phyloP scores from a whole-genome alignment of 1,140 invertebrate species.

The Calosoma granatense region DNA sequence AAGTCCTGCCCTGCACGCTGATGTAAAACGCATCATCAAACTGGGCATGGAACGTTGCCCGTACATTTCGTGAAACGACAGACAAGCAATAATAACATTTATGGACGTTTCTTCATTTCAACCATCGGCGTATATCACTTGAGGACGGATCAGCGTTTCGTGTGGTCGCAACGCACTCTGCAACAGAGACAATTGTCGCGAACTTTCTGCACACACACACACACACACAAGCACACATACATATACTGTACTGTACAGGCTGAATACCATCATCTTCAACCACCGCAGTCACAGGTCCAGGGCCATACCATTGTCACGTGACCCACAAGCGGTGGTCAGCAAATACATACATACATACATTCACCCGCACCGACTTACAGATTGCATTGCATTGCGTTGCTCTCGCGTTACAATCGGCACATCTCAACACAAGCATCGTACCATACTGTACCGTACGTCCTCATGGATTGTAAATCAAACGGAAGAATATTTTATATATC shows the following conservation, averaged over 20 bases:
- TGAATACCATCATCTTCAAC: too few relatives aligned
- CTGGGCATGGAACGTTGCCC: too few relatives aligned
- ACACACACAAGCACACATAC: too few relatives aligned
- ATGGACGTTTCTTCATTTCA: slow-evolving; percentile 3
- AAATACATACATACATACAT: too few relatives aligned
- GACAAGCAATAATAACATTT: slow-evolving; percentile 4
- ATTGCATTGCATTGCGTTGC: neutral
- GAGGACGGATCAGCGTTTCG: neutral
- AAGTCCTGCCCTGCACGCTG: neutral
- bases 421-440: neutral
- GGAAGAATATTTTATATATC: slow-evolving; percentile 8
- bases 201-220: too few relatives aligned
- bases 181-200: neutral
- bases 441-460: neutral
- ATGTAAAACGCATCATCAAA: neutral
- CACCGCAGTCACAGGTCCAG: too few relatives aligned
- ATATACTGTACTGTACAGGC: too few relatives aligned
- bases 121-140: neutral
- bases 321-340: too few relatives aligned
- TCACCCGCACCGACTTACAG: neutral
- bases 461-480: neutral
- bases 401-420: neutral
- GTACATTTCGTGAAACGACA: too few relatives aligned
- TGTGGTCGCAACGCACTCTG: too few relatives aligned
- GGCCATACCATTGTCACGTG: too few relatives aligned